Conservation (phyloP, 2,888 invertebrate genomes). For the Clitarchus hookeri region DNA sequence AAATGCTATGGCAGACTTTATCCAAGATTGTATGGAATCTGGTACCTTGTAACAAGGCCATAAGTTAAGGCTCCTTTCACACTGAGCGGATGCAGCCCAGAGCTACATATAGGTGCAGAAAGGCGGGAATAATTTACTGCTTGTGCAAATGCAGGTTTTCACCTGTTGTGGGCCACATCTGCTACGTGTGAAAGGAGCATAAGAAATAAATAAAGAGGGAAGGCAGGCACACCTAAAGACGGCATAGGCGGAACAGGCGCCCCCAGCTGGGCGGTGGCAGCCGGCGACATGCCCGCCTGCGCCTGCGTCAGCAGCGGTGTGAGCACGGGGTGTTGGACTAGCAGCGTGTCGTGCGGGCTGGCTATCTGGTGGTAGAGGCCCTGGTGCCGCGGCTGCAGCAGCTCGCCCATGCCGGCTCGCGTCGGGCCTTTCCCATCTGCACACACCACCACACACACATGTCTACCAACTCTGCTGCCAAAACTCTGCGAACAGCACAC, state of each 20-base stretch:
- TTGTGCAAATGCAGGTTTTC: too few species aligned
- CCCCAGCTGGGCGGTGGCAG: constrained; percentile 31
- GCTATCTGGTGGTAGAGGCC: constrained; percentile 27
- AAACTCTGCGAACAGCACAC: not conserved
- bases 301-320: constrained; percentile 51
- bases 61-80: too few species aligned
- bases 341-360: constrained; percentile 30
- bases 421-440: constrained; percentile 15
- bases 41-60: too few species aligned
- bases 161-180: too few species aligned
- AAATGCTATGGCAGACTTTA: too few species aligned
- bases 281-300: constrained; percentile 31
- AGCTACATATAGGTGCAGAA: too few species aligned
- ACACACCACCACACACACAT: not conserved
- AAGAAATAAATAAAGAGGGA: not conserved
- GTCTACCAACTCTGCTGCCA: not conserved
- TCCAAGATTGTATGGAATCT: too few species aligned
- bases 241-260: constrained; percentile 31
- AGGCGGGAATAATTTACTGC: too few species aligned
- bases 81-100: too few species aligned
- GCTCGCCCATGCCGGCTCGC: not conserved
- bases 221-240: constrained; percentile 31
- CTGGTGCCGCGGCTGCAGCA: constrained; percentile 35
- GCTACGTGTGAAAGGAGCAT: too few species aligned
- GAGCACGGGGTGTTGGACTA: constrained; percentile 48